phyloP scores from a whole-genome alignment of 2,888 invertebrate genomes.

The Papilio elwesi region DNA sequence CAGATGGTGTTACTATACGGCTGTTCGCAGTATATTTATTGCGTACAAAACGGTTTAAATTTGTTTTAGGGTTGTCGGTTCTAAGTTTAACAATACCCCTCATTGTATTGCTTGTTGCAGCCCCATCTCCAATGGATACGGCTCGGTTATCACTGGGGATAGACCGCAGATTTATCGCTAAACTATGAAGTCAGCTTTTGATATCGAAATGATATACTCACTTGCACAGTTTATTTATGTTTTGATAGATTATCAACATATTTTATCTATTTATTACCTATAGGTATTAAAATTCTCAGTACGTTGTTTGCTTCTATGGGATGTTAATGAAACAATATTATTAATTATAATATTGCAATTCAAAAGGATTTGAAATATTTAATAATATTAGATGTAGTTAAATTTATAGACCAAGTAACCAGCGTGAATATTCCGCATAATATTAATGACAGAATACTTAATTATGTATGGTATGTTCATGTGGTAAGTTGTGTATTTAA shows the following conservation, averaged over 20 bases:
- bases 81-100: conserved; percentile 56
- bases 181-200: conserved; percentile 45
- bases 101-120: conserved; percentile 62
- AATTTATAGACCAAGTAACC: too few relatives aligned
- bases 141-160: conserved; percentile 42
- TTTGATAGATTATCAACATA: neutral
- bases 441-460: too few relatives aligned
- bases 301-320: too few relatives aligned
- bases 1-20: conserved; percentile 49
- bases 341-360: too few relatives aligned
- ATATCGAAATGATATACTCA: conserved; percentile 40
- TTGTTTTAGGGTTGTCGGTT: conserved; percentile 69
- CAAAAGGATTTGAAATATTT: too few relatives aligned
- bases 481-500: too few relatives aligned
- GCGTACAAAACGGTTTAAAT: conserved; percentile 58
- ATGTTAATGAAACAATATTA: too few relatives aligned
- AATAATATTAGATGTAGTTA: too few relatives aligned
- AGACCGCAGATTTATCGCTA: conserved; percentile 50
- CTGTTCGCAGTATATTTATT: conserved; percentile 57
- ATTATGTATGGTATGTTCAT: too few relatives aligned
- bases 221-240: neutral
- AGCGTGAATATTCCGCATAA: too few relatives aligned
- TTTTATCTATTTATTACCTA: conserved; percentile 2
- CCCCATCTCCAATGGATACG: conserved; percentile 49
- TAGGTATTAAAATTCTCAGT: neutral